These are phyloP conservation scores for Drosophila truncata DNA, from an alignment of 1,140 invertebrate genomes.

Conservation along the genomic window DNA sequence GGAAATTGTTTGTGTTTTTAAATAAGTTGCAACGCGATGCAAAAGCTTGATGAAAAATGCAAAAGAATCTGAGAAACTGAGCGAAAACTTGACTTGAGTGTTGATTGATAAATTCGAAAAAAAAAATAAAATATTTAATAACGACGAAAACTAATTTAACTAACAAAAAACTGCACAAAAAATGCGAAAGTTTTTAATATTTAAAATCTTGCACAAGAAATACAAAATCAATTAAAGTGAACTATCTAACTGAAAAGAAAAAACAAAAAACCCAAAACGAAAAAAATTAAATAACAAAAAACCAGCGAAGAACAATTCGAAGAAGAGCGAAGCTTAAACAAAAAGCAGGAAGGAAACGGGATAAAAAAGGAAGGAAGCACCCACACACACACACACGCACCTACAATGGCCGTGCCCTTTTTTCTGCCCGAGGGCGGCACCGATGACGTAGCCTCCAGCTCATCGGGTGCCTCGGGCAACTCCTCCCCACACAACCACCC, in stretches of 20 bases:
- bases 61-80: constrained; percentile 62
- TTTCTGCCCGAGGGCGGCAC: constrained; percentile 80
- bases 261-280: constrained; percentile 29
- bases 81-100: constrained; percentile 50
- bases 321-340: constrained; percentile 41
- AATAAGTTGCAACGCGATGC: constrained; percentile 56
- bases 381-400: constrained; percentile 28
- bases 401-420: constrained; percentile 84
- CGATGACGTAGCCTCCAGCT: constrained; percentile 77
- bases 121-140: constrained; percentile 14
- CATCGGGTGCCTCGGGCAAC: constrained; percentile 62
- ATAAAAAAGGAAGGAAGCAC: constrained; percentile 37
- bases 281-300: constrained; percentile 8
- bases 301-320: constrained; percentile 38
- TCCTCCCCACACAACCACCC: constrained; percentile 45
- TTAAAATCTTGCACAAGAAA: constrained; percentile 80
- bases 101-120: constrained; percentile 24
- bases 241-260: constrained; percentile 44
- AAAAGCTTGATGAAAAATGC: constrained; percentile 72
- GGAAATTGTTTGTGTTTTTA: constrained; percentile 73
- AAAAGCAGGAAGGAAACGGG: constrained; percentile 40
- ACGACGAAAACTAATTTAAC: constrained; percentile 47
- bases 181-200: constrained; percentile 74
- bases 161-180: constrained; percentile 54
- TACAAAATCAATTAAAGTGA: constrained; percentile 80